phyloP scores from a whole-genome alignment of 2,888 invertebrate genomes.

The Pecten maximus region DNA sequence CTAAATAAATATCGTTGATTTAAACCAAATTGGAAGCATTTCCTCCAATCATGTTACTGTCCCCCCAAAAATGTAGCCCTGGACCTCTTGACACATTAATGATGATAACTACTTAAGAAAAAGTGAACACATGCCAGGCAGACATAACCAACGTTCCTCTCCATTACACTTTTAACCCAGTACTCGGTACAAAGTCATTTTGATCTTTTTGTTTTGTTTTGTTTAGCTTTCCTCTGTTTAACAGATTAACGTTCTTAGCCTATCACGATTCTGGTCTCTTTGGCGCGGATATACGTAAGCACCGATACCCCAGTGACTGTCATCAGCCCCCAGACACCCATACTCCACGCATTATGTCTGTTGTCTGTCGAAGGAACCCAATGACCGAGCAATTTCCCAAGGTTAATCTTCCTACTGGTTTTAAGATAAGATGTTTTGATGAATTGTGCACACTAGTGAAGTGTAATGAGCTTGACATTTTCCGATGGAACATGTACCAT shows the following conservation, averaged over 20 bases:
- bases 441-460: conserved; percentile 20
- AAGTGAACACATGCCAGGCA: no score
- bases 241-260: neutral
- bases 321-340: neutral
- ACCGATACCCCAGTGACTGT: neutral
- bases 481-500: conserved; percentile 6
- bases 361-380: conserved; percentile 4
- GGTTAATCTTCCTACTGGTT: conserved; percentile 11
- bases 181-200: neutral
- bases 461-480: conserved; percentile 23
- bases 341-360: conserved; percentile 10
- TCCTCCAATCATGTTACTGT: no score
- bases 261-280: neutral
- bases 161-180: neutral
- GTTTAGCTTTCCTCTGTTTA: neutral
- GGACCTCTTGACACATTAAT: no score
- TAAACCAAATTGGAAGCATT: no score
- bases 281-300: neutral
- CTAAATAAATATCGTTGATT: no score
- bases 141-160: no score
- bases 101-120: no score
- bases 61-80: no score
- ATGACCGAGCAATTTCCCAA: conserved; percentile 19
- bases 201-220: neutral
- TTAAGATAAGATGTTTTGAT: neutral